Conservation (phyloP, 1,140 invertebrate species). For the Bicyclus anynana region DNA sequence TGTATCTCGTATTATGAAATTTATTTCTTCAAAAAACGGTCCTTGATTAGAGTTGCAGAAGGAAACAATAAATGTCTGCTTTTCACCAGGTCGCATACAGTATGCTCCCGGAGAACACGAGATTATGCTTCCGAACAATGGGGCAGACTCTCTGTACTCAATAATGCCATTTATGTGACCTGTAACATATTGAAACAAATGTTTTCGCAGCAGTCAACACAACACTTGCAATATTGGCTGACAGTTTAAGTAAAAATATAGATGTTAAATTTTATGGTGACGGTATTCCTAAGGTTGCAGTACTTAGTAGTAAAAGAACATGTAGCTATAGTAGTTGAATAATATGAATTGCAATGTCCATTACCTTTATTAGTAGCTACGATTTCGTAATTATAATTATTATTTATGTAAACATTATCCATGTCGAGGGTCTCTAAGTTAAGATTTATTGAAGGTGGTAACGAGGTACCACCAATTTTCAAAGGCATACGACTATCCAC, state of each 20-base stretch:
- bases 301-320: too few species aligned
- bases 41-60: constrained; percentile 66
- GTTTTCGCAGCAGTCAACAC: too few species aligned
- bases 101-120: constrained; percentile 44
- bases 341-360: too few species aligned
- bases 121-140: constrained; percentile 60
- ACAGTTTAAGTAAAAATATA: too few species aligned
- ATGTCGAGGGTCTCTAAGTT: constrained; percentile 66
- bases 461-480: constrained; percentile 49
- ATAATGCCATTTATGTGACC: constrained; percentile 66
- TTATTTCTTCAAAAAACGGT: constrained; percentile 67
- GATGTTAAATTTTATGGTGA: too few species aligned
- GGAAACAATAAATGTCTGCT: constrained; percentile 53
- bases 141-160: constrained; percentile 46
- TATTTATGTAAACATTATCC: constrained; percentile 63
- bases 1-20: constrained; percentile 58
- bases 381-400: constrained; percentile 62
- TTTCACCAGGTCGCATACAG: constrained; percentile 53
- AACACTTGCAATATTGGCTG: too few species aligned
- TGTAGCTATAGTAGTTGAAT: too few species aligned
- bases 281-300: too few species aligned
- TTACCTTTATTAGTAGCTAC: constrained; percentile 63
- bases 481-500: constrained; percentile 46
- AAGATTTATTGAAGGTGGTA: constrained; percentile 54
- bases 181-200: constrained; percentile 18